Evolutionary conservation across 2,113 vertebrate species (phyloP).

Genomic region (Dendropsophus ebraccatus): DNA sequence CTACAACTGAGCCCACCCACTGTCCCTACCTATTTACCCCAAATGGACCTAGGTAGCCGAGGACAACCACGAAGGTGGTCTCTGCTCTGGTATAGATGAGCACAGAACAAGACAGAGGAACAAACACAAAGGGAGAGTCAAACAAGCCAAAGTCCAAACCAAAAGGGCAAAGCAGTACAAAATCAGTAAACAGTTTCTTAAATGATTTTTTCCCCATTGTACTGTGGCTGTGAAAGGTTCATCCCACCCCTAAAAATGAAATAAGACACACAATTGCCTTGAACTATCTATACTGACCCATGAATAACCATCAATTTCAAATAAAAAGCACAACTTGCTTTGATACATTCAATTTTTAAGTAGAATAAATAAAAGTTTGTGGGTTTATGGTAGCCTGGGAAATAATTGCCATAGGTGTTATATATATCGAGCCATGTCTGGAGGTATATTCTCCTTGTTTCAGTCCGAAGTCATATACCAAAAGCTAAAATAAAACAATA

Average conservation of each 20-base stretch:
- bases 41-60: no score
- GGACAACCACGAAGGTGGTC: no score
- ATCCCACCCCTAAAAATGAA: not conserved
- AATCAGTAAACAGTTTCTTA: no score
- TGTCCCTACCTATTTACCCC: no score
- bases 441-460: not conserved
- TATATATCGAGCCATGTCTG: not conserved
- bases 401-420: not conserved
- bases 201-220: no score
- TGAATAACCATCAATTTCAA: not conserved
- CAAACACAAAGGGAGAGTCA: no score
- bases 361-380: not conserved
- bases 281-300: not conserved
- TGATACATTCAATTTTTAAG: not conserved
- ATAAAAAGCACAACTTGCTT: not conserved
- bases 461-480: not conserved
- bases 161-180: no score
- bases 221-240: no score
- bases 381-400: not conserved
- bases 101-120: no score
- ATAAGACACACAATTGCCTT: not conserved
- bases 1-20: no score
- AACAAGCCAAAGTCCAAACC: no score
- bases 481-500: not conserved
- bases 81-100: no score